Evolutionary conservation across 2,797 vertebrate genomes (phyloP), one percentile per base, ranked within the genome.

Genomic region (Stomatorhinus walkeri): DNA sequence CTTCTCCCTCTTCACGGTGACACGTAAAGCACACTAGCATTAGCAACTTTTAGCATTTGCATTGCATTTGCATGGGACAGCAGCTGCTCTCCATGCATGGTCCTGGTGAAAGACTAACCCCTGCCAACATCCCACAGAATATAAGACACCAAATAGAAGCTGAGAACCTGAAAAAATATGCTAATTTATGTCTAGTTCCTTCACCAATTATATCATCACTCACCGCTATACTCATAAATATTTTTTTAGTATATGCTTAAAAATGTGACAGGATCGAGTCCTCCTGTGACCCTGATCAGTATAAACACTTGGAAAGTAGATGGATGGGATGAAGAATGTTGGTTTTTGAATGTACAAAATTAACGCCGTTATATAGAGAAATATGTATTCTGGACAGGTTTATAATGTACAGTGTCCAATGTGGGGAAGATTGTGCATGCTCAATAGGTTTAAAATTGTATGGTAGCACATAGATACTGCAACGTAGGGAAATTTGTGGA

Each of bases 181-280:
- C 40, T 46, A 46, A 81, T 81, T 46, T 81, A 81, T 81, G 36
- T 81, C 76, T 81, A 81, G 40, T 22, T 43, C 76, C 40, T 81
- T 81, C 40, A 81, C 7, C 40, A 81, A 46, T 81, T 81, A n/a
- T 81, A 81, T 81, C 40, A 81, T 81, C 76, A 81, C 6, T 46
- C 22, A 46, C 40, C 8, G 14, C 68, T 16, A 40, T 40, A 76
- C 64, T 72, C 32, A 40, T 36, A 36, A 36, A 76, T 76, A 40
- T 76, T 81, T 81, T 79, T 81, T 81, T 43, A 72, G 5, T 76
- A 76, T 76, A 76, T 76, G 68, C 68, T 76, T 76, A 40, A 76
- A 16, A 36, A 76, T 76, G 68, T 76, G 68, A 76, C 32, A 40
- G 68, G 14, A 36, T 76, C 9, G 0, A 28, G 24, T 64, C 28